Base-by-base conservation (phyloP, 2,113 vertebrate species). In the Nothobranchius kuhntae region DNA sequence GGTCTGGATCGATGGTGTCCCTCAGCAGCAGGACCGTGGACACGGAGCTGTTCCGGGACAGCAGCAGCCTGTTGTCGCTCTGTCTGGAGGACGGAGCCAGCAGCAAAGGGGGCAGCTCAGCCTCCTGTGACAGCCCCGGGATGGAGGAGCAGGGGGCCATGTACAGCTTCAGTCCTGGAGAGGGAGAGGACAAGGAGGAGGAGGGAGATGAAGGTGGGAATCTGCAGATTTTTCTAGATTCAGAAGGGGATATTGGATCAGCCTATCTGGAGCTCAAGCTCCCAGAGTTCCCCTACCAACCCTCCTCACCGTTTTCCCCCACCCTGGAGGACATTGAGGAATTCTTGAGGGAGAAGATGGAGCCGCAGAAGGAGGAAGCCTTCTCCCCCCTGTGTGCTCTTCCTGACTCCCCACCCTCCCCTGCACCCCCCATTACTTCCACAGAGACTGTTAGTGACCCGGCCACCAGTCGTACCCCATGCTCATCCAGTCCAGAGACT, bases 251-350 rank as follows among this genome's bases (percentile, higher is more conserved):
- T 56, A 3, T 69, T 69, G 74, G 64, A 17, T 36, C 51, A 12
- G 52, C 10, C 13, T 63, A 65, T 68, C 87, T 76, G 61, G 88
- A 88, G 26, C 74, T 87, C 42, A 91, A 77, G 26, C 82, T 95
- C 71, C 94, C 93, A 0, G 92, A 96, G 26, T 95, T 95, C 65
- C 79, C 88, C 10, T 81, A 89, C 60, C 77, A 75, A 9, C 87
- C 91, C 24, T 89, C 92, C 0, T 92, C 81, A 15, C 86, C 89
- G 3, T 96, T 96, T 61, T 91, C 89, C 30, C 95, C 95, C 9
- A 96, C 95, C 1, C 84, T 96, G 82, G 95, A 96, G 82, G 95
- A 96, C 87, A 96, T 96, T 0, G 95, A 96, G 81, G 95, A 96
- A 86, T 95, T 96, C 86, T 75, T 96, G 48, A 90, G 85, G 83